Conservation (phyloP, 2,113 vertebrate species). For the Rhagologus leucostigma region DNA sequence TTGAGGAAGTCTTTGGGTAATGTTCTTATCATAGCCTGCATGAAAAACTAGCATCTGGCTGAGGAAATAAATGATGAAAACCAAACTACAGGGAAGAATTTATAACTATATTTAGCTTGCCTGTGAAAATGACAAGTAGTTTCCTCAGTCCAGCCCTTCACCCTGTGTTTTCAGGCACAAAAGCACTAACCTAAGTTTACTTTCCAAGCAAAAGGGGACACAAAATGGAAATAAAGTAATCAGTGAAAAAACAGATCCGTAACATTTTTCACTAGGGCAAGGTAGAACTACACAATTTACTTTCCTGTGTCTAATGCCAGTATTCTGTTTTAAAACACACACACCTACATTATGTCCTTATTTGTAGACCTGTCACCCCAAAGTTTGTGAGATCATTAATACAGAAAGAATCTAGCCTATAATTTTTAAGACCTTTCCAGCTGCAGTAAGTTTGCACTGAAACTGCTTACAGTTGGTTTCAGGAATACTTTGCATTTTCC, state of each 20-base stretch:
- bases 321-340: not conserved
- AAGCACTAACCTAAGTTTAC: not conserved
- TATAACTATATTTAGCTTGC: not conserved
- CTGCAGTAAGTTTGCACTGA: not conserved
- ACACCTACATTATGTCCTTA: not conserved
- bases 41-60: slow-evolving; percentile 27
- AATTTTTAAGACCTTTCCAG: not conserved
- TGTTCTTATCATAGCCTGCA: slow-evolving; percentile 9
- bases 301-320: not conserved
- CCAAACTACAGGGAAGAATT: not conserved
- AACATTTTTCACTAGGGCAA: not conserved
- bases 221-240: not conserved
- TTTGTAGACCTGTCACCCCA: not conserved
- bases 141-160: not conserved
- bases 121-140: not conserved
- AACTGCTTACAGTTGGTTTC: not conserved
- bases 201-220: not conserved
- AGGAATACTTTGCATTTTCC: not conserved
- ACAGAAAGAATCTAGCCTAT: not conserved
- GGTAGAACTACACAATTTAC: not conserved
- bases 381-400: not conserved
- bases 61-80: slow-evolving; percentile 26
- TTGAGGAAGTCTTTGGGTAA: slow-evolving; percentile 25
- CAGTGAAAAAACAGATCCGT: not conserved
- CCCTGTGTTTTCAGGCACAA: not conserved